phyloP scores from a whole-genome alignment of 2,888 invertebrate genomes.

The Amiota mariae region DNA sequence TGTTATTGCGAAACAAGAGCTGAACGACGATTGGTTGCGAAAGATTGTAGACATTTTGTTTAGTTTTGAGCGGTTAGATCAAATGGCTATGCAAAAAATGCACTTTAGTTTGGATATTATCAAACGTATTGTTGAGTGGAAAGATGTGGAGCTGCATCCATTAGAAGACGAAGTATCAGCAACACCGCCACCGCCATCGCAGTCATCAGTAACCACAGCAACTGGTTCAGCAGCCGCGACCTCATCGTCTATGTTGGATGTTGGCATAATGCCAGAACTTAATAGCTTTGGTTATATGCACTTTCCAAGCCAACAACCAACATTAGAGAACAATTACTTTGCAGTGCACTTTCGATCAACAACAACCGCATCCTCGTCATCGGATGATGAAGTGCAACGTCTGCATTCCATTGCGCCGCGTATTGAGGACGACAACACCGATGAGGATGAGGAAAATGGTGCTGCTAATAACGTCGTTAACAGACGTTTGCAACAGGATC shows the following conservation, averaged over 20 bases:
- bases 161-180: constrained; percentile 78
- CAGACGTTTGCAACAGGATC: constrained; percentile 2
- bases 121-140: constrained; percentile 91
- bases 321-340: constrained; percentile 72
- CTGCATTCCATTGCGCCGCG: not conserved
- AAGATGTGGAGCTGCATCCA: constrained; percentile 86
- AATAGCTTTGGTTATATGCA: constrained; percentile 58
- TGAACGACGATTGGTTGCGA: constrained; percentile 87
- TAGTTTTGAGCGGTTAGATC: constrained; percentile 78
- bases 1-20: constrained; percentile 86
- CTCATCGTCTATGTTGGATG: constrained; percentile 31
- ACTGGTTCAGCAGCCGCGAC: constrained; percentile 45
- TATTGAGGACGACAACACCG: constrained; percentile 34
- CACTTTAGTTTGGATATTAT: constrained; percentile 89
- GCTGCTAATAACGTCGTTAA: constrained; percentile 5
- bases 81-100: constrained; percentile 82
- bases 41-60: constrained; percentile 83
- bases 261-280: constrained; percentile 34
- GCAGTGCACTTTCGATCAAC: constrained; percentile 68
- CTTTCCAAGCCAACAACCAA: constrained; percentile 63
- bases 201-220: not conserved
- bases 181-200: constrained; percentile 26
- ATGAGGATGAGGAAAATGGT: constrained; percentile 19
- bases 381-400: not conserved
- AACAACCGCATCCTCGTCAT: not conserved